Evolutionary conservation across 2,797 vertebrate genomes (phyloP).

Genomic region (Sylvilagus floridanus): DNA sequence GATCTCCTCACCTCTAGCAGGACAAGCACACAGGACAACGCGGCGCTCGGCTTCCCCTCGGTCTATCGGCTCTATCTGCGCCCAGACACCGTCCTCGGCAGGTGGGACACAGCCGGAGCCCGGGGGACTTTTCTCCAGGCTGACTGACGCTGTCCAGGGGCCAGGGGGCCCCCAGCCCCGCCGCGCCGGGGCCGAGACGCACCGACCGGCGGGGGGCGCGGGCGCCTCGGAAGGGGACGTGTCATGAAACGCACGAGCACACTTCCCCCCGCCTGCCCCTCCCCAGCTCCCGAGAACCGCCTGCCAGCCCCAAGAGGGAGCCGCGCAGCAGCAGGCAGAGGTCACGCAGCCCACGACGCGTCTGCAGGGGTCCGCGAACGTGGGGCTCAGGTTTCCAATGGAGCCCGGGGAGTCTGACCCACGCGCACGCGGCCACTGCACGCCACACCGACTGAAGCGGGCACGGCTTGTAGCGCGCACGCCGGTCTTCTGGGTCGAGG

Average conservation of each 20-base stretch:
- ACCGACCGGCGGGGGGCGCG: conserved; percentile 74
- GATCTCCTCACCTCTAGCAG: conserved; percentile 77
- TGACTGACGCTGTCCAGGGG: conserved; percentile 47
- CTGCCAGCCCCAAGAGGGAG: neutral
- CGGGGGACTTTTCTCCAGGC: conserved; percentile 58
- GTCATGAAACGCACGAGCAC: conserved; percentile 82
- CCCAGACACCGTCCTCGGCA: conserved; percentile 75
- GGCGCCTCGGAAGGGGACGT: conserved; percentile 78
- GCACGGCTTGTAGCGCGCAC: neutral
- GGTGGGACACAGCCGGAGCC: conserved; percentile 84
- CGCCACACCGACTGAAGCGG: neutral
- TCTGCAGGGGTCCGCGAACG: neutral
- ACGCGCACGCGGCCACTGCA: neutral
- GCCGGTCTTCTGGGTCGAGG: neutral
- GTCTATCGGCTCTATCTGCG: conserved; percentile 62
- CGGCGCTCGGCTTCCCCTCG: conserved; percentile 53
- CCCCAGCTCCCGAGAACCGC: neutral
- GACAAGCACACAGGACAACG: conserved; percentile 64
- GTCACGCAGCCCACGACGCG: conserved; percentile 40
- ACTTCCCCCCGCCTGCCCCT: conserved; percentile 65
- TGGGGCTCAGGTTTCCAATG: conserved; percentile 27
- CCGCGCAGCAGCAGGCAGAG: conserved; percentile 9
- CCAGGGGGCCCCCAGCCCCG: conserved; percentile 20
- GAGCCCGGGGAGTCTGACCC: neutral
- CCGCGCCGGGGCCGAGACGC: conserved; percentile 76